phyloP scores from a whole-genome alignment of 2,113 vertebrate genomes.

The Hydropotes inermis region DNA sequence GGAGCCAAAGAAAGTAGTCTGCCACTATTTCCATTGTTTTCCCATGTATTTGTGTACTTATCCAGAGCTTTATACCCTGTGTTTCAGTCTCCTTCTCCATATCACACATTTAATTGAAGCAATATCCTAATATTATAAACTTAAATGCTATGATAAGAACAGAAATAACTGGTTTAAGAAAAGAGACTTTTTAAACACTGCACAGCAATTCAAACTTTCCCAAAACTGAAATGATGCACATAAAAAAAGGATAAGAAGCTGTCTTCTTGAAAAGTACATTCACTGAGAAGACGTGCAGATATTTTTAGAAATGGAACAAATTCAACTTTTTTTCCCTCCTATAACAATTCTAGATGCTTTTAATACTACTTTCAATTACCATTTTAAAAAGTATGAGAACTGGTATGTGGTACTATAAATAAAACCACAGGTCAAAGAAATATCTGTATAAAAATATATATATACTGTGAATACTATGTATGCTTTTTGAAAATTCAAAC shows the following conservation, averaged over 20 bases:
- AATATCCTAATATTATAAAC: background rate
- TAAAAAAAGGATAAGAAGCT: background rate
- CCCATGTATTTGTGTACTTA: background rate
- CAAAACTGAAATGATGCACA: background rate
- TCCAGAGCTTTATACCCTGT: background rate
- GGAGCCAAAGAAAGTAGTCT: background rate
- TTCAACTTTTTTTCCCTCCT: background rate
- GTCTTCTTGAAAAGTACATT: background rate
- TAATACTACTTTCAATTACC: background rate
- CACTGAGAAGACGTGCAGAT: background rate
- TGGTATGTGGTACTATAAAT: background rate
- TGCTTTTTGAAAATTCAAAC: background rate
- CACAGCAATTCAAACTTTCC: background rate
- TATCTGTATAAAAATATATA: background rate
- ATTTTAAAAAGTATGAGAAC: background rate
- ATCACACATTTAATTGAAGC: background rate
- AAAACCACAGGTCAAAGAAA: slow-evolving; percentile 2
- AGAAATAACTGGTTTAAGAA: background rate
- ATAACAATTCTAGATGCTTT: background rate
- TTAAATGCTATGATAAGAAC: background rate
- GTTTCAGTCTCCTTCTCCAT: background rate
- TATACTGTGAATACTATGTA: background rate
- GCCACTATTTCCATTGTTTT: background rate
- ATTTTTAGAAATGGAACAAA: slow-evolving; percentile 30
- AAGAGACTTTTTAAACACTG: background rate